A percentile compares a stretch with the other conserved stretches of the same genome.
These are phyloP conservation scores for Lampris megalopsis DNA, from an alignment of 2,113 vertebrate species.

Conservation along the genomic window DNA sequence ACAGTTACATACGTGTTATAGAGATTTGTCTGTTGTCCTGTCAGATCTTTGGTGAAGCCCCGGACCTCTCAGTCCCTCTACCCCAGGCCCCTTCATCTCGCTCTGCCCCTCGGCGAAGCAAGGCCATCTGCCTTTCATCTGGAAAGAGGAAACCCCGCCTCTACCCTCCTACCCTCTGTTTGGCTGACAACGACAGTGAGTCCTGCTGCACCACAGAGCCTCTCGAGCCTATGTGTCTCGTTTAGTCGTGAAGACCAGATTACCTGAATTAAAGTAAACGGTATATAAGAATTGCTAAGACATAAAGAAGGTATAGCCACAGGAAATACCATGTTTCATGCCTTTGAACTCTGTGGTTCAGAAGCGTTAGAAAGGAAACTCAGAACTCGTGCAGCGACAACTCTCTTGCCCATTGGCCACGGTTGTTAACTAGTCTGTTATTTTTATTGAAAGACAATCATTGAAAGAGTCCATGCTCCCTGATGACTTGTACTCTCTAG, in stretches of 20 bases:
- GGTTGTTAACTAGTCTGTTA: too few species aligned
- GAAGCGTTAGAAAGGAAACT: too few species aligned
- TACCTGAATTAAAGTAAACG: neutral
- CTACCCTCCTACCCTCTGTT: slow-evolving; percentile 87
- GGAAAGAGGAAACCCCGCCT: slow-evolving; percentile 92
- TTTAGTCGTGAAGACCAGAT: neutral
- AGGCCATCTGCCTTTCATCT: slow-evolving; percentile 94
- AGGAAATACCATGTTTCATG: too few species aligned
- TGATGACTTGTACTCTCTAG: too few species aligned
- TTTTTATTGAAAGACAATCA: too few species aligned
- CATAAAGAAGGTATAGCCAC: too few species aligned
- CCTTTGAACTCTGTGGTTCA: too few species aligned
- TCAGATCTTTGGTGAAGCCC: slow-evolving; percentile 93
- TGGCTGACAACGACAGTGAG: slow-evolving; percentile 97
- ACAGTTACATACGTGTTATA: neutral
- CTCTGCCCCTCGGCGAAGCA: slow-evolving; percentile 87
- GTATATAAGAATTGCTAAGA: too few species aligned
- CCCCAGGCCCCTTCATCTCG: slow-evolving; percentile 89
- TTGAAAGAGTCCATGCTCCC: too few species aligned
- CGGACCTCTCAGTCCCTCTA: slow-evolving; percentile 91
- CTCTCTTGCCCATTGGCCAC: too few species aligned
- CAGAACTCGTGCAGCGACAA: too few species aligned
- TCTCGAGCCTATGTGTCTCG: neutral
- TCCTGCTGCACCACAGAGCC: neutral
- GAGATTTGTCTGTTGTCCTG: slow-evolving; percentile 10